Evolutionary conservation across 2,113 vertebrate species (phyloP), one percentile per base, ranked within the genome.

Genomic region (Mormyrus iriodes): DNA sequence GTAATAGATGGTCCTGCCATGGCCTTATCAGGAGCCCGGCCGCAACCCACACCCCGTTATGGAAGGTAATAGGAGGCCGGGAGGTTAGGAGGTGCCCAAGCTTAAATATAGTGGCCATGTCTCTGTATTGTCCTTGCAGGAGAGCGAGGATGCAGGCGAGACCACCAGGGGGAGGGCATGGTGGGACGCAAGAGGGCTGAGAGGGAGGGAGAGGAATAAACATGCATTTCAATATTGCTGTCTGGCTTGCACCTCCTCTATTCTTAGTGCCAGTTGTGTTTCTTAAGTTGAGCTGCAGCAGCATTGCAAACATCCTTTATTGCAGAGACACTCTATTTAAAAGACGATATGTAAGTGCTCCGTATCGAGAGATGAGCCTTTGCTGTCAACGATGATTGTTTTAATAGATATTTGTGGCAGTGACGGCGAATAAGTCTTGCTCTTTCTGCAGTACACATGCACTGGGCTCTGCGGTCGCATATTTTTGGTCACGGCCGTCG

Each of bases 151-250:
- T 17, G 39, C 31, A n/a, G 55, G 39, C 17, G 13, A 35, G 53
- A 15, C 3, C 0, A 1, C 8, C 5, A 9, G 39, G 53, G 42
- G 48, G 31, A 46, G 31, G 53, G 31, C 55, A n/a, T 17, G 9
- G 17, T 19, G 7, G 31, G 52, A 12, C 52, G 35, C 13, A 35
- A 49, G 51, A 8, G 6, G 21, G 86, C 52, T 4, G 31, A 46
- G 9, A 17, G 51, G n/a, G 9, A 19, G 51, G 44, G 35, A 46
- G 55, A n/a, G 55, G 2, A 79, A 15, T 61, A 46, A 44, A 61
- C 42, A 53, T 46, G 35, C 44, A 19, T 88, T 42, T 88, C 87
- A 88, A 27, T 87, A 65, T 87, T n/a, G 86, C 55, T n/a, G 35
- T 21, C 52, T 42, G 69, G 52, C 27, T 17, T 13, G 24, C 39